Percentiles rank a stretch among this genome's conserved stretches.
Evolutionary conservation across 2,113 vertebrate species (phyloP).

Genomic region (Excalfactoria chinensis): DNA sequence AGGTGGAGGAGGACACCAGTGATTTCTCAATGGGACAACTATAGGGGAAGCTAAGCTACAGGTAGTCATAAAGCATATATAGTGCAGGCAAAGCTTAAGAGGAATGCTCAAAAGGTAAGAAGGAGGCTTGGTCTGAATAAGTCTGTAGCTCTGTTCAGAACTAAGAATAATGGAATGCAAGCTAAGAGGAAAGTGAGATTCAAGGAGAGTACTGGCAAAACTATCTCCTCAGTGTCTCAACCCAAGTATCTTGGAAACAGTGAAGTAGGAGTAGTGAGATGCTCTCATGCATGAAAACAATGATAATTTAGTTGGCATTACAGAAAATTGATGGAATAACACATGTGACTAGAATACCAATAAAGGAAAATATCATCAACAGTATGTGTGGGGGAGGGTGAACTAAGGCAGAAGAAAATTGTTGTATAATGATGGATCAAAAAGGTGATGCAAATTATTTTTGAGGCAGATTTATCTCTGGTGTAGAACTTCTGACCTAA

Average conservation of each 20-base stretch:
- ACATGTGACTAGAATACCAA: slow-evolving; percentile 54
- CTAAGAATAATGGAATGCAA: neutral
- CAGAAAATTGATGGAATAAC: slow-evolving; percentile 21
- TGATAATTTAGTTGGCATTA: slow-evolving; percentile 40
- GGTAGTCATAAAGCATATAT: neutral
- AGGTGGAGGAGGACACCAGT: neutral
- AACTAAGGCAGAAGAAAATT: slow-evolving; percentile 29
- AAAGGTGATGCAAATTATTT: slow-evolving; percentile 11
- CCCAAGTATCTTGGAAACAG: slow-evolving; percentile 23
- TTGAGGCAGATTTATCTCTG: neutral
- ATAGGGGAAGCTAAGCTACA: neutral
- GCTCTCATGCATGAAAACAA: slow-evolving; percentile 58
- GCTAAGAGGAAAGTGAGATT: neutral
- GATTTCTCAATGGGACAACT: neutral
- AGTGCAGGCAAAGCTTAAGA: neutral
- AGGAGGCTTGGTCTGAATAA: neutral
- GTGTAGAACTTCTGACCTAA: neutral
- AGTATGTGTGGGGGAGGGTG: neutral
- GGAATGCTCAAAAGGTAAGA: neutral
- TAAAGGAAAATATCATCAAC: slow-evolving; percentile 34
- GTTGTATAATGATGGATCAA: slow-evolving; percentile 37
- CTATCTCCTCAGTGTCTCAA: neutral
- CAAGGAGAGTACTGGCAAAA: neutral
- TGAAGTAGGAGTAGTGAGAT: slow-evolving; percentile 20
- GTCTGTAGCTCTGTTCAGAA: neutral